Evolutionary conservation across 2,888 invertebrate species (phyloP).

Genomic region (Cyrtodaria siliqua): DNA sequence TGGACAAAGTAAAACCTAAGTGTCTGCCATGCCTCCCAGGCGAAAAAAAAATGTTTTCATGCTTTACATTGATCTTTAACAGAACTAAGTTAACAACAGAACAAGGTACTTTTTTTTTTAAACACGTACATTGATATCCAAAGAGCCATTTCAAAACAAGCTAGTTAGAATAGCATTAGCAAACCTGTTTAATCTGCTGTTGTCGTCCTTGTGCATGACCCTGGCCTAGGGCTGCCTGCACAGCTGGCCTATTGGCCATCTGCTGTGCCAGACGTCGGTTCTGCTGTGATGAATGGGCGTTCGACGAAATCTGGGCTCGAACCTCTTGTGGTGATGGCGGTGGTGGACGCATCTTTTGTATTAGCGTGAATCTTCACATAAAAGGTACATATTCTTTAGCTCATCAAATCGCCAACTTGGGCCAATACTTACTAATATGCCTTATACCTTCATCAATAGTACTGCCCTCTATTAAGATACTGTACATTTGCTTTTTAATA

Average conservation of each 20-base stretch:
- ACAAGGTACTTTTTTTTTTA: too few species aligned
- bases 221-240: constrained; percentile 83
- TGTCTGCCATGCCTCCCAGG: too few species aligned
- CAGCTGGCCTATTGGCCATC: constrained; percentile 87
- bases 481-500: too few species aligned
- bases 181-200: constrained; percentile 39
- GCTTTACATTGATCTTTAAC: too few species aligned
- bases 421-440: neutral
- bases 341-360: constrained; percentile 73
- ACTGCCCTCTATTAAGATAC: too few species aligned
- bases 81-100: too few species aligned
- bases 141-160: too few species aligned
- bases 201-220: constrained; percentile 13
- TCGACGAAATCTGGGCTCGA: constrained; percentile 77
- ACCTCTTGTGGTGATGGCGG: constrained; percentile 75
- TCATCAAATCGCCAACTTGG: constrained; percentile 1
- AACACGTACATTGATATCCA: too few species aligned
- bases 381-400: constrained; percentile 41
- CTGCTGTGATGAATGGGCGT: constrained; percentile 81
- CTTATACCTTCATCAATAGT: too few species aligned
- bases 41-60: too few species aligned
- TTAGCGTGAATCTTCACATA: constrained; percentile 80
- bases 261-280: constrained; percentile 87
- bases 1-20: too few species aligned
- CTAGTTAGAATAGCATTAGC: too few species aligned